Conservation (phyloP, 2,888 invertebrate species). For the Polymixis lichenea region DNA sequence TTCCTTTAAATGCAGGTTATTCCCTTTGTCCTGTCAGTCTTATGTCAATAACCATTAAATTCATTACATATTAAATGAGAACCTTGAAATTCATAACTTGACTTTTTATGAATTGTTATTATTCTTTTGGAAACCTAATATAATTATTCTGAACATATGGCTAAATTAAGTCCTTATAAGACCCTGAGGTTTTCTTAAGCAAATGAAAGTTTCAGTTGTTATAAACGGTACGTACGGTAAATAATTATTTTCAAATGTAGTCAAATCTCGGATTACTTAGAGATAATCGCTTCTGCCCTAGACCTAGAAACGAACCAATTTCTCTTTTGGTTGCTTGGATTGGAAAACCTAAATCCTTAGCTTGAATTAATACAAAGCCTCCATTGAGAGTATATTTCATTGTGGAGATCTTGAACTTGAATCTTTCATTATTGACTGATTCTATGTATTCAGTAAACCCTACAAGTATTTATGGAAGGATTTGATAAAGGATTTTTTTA, state of each 20-base stretch:
- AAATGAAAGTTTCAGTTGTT: background rate
- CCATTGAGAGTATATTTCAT: background rate
- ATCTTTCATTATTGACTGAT: background rate
- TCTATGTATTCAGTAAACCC: background rate
- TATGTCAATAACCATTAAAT: constrained; percentile 24
- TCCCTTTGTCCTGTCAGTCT: constrained; percentile 36
- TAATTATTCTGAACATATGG: background rate
- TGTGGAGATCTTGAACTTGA: background rate
- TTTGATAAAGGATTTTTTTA: background rate
- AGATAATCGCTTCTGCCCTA: background rate
- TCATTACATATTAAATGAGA: constrained; percentile 2
- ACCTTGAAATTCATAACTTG: background rate
- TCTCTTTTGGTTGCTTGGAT: background rate
- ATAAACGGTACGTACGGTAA: background rate
- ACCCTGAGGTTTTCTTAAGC: background rate
- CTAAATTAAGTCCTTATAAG: background rate
- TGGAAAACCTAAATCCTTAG: background rate
- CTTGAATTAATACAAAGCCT: background rate
- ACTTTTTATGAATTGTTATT: constrained; percentile 15
- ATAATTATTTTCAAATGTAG: no score
- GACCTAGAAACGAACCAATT: background rate
- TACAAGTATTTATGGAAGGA: no score
- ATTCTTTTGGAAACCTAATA: background rate
- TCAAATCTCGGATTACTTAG: background rate
- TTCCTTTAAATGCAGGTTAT: constrained; percentile 6